Percentiles rank a stretch among this genome's conserved stretches.
phyloP scores from a whole-genome alignment of 2,888 invertebrate species.

The Conchocele bisecta region DNA sequence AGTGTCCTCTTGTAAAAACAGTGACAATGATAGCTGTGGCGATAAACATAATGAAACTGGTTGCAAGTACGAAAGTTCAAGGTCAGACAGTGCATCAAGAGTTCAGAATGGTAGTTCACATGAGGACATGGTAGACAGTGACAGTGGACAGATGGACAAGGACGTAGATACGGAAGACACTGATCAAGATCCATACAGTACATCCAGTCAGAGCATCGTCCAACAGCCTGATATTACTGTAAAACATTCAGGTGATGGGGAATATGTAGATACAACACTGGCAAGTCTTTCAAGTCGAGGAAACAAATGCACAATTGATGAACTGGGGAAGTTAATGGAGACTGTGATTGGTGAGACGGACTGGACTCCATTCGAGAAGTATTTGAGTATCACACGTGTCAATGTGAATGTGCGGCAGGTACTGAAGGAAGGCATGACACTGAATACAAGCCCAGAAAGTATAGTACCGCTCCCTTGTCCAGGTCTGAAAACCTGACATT shows the following conservation, averaged over 20 bases:
- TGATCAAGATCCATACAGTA: slow-evolving; percentile 51
- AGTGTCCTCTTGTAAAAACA: too few species aligned
- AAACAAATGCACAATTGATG: slow-evolving; percentile 19
- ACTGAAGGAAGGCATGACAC: slow-evolving; percentile 80
- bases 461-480: slow-evolving; percentile 48
- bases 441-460: slow-evolving; percentile 28
- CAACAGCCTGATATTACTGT: slow-evolving; percentile 23
- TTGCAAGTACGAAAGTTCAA: neutral
- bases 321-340: slow-evolving; percentile 51
- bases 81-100: neutral
- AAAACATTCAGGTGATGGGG: neutral
- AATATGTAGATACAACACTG: neutral
- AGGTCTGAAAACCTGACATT: slow-evolving; percentile 11
- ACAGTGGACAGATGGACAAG: neutral
- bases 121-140: neutral
- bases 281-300: slow-evolving; percentile 18
- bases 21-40: neutral
- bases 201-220: slow-evolving; percentile 17
- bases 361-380: slow-evolving; percentile 82
- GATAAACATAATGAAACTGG: neutral
- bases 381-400: slow-evolving; percentile 90
- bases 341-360: slow-evolving; percentile 44
- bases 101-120: neutral
- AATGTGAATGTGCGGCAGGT: slow-evolving; percentile 98
- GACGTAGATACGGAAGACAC: neutral